Percentiles rank a stretch among this genome's conserved stretches.
These are phyloP conservation scores for Cyprinodon tularosa DNA, from an alignment of 2,113 vertebrate genomes.

Conservation along the genomic window DNA sequence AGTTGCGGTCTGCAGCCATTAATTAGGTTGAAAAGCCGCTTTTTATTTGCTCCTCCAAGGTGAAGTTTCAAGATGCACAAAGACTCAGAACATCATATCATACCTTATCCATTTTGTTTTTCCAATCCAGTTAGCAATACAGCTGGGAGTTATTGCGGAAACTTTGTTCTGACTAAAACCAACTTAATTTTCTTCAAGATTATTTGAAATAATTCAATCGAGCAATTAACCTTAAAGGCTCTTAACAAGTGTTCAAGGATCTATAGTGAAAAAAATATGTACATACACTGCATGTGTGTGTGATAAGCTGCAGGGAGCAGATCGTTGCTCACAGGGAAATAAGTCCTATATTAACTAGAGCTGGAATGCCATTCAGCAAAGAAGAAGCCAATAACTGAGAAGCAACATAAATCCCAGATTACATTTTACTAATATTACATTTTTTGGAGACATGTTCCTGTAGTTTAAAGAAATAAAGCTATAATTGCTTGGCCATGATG, in stretches of 20 bases:
- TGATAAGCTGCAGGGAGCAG: too few species aligned
- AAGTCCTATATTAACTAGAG: not conserved
- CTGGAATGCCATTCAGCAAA: not conserved
- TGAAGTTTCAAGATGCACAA: not conserved
- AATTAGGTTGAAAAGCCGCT: too few species aligned
- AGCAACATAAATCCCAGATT: not conserved
- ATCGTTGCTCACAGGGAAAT: too few species aligned
- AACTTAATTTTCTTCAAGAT: not conserved
- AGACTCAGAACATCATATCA: too few species aligned
- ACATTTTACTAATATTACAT: not conserved
- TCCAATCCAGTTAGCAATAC: too few species aligned
- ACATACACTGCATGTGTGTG: not conserved
- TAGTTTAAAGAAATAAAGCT: not conserved
- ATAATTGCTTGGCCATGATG: not conserved
- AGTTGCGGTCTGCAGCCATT: not conserved
- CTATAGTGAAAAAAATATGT: not conserved
- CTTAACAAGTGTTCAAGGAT: not conserved
- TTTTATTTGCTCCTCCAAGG: not conserved
- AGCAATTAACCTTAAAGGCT: not conserved
- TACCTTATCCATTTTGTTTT: too few species aligned
- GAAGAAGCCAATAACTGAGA: not conserved
- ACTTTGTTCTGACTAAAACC: too few species aligned
- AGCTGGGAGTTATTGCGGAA: too few species aligned
- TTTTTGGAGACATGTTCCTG: not conserved
- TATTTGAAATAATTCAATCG: not conserved